A percentile compares a stretch with the other conserved stretches of the same genome.
phyloP scores from a whole-genome alignment of 2,888 invertebrate genomes.

The Teleogryllus oceanicus region DNA sequence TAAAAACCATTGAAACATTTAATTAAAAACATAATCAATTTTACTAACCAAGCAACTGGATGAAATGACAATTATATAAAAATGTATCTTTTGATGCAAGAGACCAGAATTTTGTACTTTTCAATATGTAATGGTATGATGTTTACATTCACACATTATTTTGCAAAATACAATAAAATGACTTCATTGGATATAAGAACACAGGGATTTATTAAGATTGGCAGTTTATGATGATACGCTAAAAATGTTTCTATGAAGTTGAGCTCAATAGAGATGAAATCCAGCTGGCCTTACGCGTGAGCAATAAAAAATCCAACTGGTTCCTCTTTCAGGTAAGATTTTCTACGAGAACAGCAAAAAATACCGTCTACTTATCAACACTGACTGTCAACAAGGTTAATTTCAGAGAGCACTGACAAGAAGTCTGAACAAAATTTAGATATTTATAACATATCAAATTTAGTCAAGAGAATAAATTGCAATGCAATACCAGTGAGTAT shows the following conservation, averaged over 20 bases:
- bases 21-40: neutral
- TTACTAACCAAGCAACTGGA: neutral
- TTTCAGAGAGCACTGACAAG: neutral
- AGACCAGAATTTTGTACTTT: slow-evolving; percentile 2
- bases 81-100: no score
- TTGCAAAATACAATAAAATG: neutral
- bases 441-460: neutral
- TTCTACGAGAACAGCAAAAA: neutral
- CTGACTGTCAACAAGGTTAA: neutral
- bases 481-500: no score
- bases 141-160: neutral
- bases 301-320: no score
- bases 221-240: neutral
- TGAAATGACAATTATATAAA: no score
- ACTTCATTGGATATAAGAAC: neutral
- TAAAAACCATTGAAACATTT: neutral
- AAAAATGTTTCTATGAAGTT: neutral
- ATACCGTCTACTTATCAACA: neutral
- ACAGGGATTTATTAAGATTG: neutral
- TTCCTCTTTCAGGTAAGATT: no score
- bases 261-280: neutral
- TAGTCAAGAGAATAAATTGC: no score
- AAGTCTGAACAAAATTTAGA: neutral
- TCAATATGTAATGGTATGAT: neutral
- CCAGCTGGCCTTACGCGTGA: no score